Evolutionary conservation across 2,113 vertebrate genomes (phyloP).

Genomic region (Campylomormyrus numenius): DNA sequence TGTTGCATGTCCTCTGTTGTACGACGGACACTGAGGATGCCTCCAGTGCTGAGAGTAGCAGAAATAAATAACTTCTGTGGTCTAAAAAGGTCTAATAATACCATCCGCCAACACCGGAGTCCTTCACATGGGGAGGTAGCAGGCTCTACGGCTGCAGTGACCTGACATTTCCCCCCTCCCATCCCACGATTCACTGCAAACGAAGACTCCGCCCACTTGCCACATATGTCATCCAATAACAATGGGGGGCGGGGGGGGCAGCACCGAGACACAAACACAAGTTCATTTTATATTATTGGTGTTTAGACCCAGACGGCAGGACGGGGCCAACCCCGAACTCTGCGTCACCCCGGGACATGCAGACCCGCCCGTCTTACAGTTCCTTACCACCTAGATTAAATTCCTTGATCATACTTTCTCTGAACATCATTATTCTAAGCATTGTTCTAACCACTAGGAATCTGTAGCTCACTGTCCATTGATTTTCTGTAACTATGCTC

Average conservation of each 20-base stretch:
- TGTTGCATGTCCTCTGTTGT: not conserved
- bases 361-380: not conserved
- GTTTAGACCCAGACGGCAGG: too few species aligned
- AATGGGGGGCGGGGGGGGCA: not conserved
- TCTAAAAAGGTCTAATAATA: not conserved
- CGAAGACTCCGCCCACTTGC: not conserved
- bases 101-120: not conserved
- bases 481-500: not conserved
- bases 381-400: not conserved
- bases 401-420: not conserved
- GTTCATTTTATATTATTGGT: not conserved
- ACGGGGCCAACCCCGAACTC: not conserved
- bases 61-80: conserved; percentile 11
- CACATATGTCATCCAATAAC: not conserved
- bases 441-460: not conserved
- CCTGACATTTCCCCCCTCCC: not conserved
- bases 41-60: not conserved
- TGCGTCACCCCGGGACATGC: not conserved
- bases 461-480: not conserved
- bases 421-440: not conserved
- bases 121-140: not conserved
- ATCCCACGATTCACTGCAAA: not conserved
- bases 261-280: not conserved
- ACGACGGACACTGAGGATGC: not conserved
- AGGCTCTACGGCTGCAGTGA: not conserved